Base-by-base conservation (phyloP, 1,140 invertebrate genomes). In the Hestina assimilis region DNA sequence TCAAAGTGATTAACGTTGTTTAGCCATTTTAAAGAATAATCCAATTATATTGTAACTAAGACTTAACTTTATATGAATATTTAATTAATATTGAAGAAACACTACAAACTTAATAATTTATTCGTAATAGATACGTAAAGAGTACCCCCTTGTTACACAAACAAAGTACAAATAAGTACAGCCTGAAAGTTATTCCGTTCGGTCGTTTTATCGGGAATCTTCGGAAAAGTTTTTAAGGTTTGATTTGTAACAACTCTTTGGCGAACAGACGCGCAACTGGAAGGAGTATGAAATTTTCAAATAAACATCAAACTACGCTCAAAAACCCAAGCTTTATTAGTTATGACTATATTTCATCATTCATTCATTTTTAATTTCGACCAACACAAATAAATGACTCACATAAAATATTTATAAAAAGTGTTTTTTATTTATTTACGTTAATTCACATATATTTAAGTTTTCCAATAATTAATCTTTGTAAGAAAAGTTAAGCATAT, bases 151-250 rank as follows among this genome's bases (percentile, higher is more conserved):
- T 68, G 51, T 63, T 59, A 66, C 66, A 69, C 63, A 75, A 73
- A 71, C 77, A 71, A 75, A 71, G 70, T 72, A 78, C 69, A 74
- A 79, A 78, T 76, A 76, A 78, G 65, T 66, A 71, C 58, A 70
- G 33, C 4, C 50, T 64, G 65, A 70, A 73, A 70, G 66, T 74
- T 70, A 60, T 70, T 75, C 66, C 43, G 69, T 41, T 74, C 61
- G 52, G 55, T 56, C 69, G 71, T 72, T 79, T 79, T 83, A 84
- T 82, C 81, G 72, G 61, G 66, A 79, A 79, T 81, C 78, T 81
- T 74, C 61, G 66, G 53, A 42, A 66, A 79, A 81, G 64, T 81
- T 81, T 79, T 76, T 78, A 79, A 72, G 70, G 72, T 79, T 80
- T 81, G 80, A 81, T 83, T 83, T 79, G 80, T 81, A 72, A 77